Base-by-base conservation (phyloP, 2,888 invertebrate genomes). In the Marasmarcha lunaedactyla region DNA sequence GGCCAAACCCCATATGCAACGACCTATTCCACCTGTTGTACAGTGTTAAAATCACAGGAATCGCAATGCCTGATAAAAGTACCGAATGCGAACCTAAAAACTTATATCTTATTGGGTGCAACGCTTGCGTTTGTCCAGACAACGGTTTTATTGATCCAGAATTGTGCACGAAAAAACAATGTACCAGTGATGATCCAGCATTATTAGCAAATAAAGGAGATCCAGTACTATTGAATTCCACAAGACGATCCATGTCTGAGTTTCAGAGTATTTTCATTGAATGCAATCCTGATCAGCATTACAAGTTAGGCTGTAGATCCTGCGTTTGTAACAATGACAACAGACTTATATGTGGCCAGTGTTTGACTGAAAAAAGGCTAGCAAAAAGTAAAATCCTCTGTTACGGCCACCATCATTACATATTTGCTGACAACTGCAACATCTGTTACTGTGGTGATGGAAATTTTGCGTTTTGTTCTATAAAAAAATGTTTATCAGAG, bases 351-450 rank as follows among this genome's bases (percentile, higher is more conserved):
- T 81, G 81, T 38, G 58, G 54, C 12, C 58, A 67, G 9, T 86
- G 85, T 47, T 65, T 73, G 3, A 10, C 37, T 1, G 26, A 5
- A 9, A 42, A 45, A 1, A 12, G 13, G 13, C 14, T 14, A 11
- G 10, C 2, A 30, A 30, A 30, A 10, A 30, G 6, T 11, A 9
- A 11, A n/a, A 9, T 3, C n/a, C 2, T 30, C 4, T 30, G 30
- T 11, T 30, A 7, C 11, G 41, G 39, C 14, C 44, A 58, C 15
- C 59, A 68, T 1, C 68, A 69, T 2, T 60, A 65, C 13, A 49
- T 58, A 11, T 86, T 86, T 44, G 59, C 59, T 36, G 49, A 68
- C 14, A 79, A 76, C 34, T 88, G 88, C 55, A 87, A 87, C 50
- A 60, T 66, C 0, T 88, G 87, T 46, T 63, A 71, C 41, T 88